These are phyloP conservation scores for Acrobasis suavella DNA, from an alignment of 2,888 invertebrate genomes.

Conservation along the genomic window DNA sequence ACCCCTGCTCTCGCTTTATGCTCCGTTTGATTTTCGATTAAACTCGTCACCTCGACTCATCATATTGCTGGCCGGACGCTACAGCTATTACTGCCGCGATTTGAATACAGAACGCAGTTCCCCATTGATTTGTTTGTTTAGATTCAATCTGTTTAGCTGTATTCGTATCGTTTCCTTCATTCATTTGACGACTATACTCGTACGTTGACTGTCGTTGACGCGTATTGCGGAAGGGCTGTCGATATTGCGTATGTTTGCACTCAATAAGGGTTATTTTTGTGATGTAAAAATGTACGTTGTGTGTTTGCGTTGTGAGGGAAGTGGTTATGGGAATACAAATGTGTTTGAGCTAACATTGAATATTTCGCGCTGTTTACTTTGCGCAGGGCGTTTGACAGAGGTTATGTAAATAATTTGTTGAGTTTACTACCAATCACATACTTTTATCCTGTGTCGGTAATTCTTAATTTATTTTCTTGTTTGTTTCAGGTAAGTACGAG, in stretches of 20 bases:
- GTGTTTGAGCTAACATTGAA: conserved; percentile 12
- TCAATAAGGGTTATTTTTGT: conserved; percentile 17
- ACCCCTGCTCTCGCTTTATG: conserved; percentile 36
- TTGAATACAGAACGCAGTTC: conserved; percentile 45
- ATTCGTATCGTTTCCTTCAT: conserved; percentile 33
- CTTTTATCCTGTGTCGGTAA: background rate
- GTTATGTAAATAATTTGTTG: conserved; percentile 11
- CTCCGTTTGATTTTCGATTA: conserved; percentile 60
- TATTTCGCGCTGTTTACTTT: conserved; percentile 13
- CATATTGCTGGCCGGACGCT: conserved; percentile 40
- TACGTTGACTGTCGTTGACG: background rate
- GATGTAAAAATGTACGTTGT: conserved; percentile 15
- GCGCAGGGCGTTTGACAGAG: conserved; percentile 7
- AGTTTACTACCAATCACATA: conserved; percentile 3
- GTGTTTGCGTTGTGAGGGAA: conserved; percentile 18
- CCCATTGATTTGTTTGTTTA: conserved; percentile 51
- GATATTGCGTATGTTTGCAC: conserved; percentile 20
- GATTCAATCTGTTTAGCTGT: conserved; percentile 41
- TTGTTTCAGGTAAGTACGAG: conserved; percentile 58
- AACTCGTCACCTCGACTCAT: conserved; percentile 50
- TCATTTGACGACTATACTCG: conserved; percentile 26
- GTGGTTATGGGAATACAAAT: conserved; percentile 16
- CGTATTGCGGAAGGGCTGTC: conserved; percentile 20
- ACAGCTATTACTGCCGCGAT: conserved; percentile 50
- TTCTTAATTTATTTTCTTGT: conserved; percentile 22